A percentile compares a stretch with the other conserved stretches of the same genome.
These are phyloP conservation scores for Corella eumyota DNA, from an alignment of 23 tunicate species.

Conservation along the genomic window DNA sequence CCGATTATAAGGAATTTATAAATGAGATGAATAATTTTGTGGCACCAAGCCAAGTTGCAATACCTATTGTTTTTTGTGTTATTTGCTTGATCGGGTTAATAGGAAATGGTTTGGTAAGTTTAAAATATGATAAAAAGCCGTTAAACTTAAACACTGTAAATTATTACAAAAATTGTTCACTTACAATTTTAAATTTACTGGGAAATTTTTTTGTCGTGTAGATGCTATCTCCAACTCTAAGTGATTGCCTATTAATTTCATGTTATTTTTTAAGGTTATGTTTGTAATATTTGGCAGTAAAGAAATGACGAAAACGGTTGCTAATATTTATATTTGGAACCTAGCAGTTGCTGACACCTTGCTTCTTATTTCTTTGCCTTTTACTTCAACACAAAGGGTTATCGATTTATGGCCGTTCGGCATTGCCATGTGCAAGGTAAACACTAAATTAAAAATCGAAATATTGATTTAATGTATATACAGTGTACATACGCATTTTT, in stretches of 20 bases:
- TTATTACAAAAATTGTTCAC: too few relatives aligned
- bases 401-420: slow-evolving; percentile 72
- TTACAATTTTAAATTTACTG: too few relatives aligned
- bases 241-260: too few relatives aligned
- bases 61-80: slow-evolving; percentile 41
- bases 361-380: slow-evolving; percentile 52
- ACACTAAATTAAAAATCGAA: background rate
- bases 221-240: too few relatives aligned
- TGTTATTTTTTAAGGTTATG: slow-evolving; percentile 51
- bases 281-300: slow-evolving; percentile 66
- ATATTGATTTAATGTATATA: too few relatives aligned
- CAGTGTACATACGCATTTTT: too few relatives aligned
- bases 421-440: slow-evolving; percentile 72
- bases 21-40: slow-evolving; percentile 22
- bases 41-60: slow-evolving; percentile 40
- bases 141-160: too few relatives aligned
- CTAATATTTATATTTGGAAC: slow-evolving; percentile 71
- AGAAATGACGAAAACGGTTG: slow-evolving; percentile 78
- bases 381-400: slow-evolving; percentile 51
- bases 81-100: slow-evolving; percentile 50
- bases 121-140: too few relatives aligned
- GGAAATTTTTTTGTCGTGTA: too few relatives aligned
- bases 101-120: slow-evolving; percentile 66
- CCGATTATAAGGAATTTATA: slow-evolving; percentile 18
- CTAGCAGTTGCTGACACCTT: slow-evolving; percentile 64